These are phyloP conservation scores for Craseonycteris thonglongyai DNA, from an alignment of 2,113 vertebrate species.

Conservation along the genomic window DNA sequence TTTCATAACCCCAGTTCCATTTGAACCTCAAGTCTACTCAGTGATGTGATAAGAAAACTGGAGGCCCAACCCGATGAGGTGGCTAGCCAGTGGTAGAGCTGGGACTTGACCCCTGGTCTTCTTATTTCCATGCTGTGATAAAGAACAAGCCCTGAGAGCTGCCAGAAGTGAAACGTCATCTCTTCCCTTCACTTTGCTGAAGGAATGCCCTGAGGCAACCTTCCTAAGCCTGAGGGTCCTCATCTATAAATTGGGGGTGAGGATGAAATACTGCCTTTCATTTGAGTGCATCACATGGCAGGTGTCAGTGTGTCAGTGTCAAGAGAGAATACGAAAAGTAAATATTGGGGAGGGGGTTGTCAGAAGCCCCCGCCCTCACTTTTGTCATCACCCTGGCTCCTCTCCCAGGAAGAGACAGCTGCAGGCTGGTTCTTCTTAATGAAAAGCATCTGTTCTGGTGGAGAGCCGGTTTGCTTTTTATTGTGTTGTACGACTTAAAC, in stretches of 20 bases:
- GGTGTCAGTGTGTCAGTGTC: neutral
- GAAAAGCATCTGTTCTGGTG: neutral
- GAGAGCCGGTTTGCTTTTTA: neutral
- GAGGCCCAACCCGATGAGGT: neutral
- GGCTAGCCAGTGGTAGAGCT: neutral
- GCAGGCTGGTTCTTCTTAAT: neutral
- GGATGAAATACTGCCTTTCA: fast-evolving
- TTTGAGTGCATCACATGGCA: fast-evolving
- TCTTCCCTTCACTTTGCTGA: neutral
- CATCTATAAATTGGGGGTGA: neutral
- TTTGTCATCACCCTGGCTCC: neutral
- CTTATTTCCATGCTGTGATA: neutral
- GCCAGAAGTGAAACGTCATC: neutral
- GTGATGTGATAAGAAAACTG: neutral
- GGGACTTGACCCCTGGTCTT: neutral
- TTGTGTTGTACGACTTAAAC: neutral
- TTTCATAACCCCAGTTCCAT: neutral
- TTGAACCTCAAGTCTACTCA: neutral
- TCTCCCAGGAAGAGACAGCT: neutral
- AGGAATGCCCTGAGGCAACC: neutral
- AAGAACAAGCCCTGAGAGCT: neutral
- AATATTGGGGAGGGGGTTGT: neutral
- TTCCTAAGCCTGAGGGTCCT: neutral
- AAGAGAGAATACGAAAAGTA: neutral
- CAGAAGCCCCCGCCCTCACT: neutral